These are phyloP conservation scores for Trichonephila inaurata DNA, from an alignment of 1,140 invertebrate genomes.

Conservation along the genomic window DNA sequence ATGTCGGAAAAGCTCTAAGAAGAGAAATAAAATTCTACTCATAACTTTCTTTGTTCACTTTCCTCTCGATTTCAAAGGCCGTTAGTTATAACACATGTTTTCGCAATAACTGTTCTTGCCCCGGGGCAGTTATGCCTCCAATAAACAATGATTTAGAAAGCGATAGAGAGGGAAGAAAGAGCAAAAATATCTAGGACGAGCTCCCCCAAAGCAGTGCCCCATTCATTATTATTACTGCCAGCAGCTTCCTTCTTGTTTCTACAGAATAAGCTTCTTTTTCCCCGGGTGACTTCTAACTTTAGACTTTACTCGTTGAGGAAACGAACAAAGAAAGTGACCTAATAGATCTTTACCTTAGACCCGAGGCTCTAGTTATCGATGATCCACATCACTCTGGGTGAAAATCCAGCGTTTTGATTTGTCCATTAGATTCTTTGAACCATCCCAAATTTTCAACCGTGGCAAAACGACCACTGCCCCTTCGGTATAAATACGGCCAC, in stretches of 20 bases:
- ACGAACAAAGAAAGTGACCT: constrained; percentile 17
- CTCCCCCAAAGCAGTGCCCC: constrained; percentile 28
- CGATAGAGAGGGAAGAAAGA: constrained; percentile 11
- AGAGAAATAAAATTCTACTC: neutral
- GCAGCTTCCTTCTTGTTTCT: constrained; percentile 12
- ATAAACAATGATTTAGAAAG: constrained; percentile 36
- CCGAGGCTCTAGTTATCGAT: constrained; percentile 25
- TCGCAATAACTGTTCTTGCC: neutral
- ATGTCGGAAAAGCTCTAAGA: no score
- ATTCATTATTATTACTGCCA: constrained; percentile 35
- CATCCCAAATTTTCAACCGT: constrained; percentile 29
- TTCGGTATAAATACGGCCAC: constrained; percentile 15
- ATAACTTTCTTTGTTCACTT: neutral
- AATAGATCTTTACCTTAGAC: constrained; percentile 41
- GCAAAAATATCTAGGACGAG: constrained; percentile 13
- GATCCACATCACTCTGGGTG: constrained; percentile 33
- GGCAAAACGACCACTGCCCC: constrained; percentile 25
- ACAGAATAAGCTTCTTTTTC: neutral
- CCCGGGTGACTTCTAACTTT: constrained; percentile 36
- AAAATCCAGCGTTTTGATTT: constrained; percentile 38
- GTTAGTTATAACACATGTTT: neutral
- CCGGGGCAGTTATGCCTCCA: neutral
- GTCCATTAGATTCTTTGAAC: constrained; percentile 22
- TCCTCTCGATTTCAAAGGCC: neutral
- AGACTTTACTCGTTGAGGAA: constrained; percentile 10